Evolutionary conservation across 2,113 vertebrate genomes (phyloP), one percentile per base, ranked within the genome.

Genomic region (Cephalopholis sonnerati): DNA sequence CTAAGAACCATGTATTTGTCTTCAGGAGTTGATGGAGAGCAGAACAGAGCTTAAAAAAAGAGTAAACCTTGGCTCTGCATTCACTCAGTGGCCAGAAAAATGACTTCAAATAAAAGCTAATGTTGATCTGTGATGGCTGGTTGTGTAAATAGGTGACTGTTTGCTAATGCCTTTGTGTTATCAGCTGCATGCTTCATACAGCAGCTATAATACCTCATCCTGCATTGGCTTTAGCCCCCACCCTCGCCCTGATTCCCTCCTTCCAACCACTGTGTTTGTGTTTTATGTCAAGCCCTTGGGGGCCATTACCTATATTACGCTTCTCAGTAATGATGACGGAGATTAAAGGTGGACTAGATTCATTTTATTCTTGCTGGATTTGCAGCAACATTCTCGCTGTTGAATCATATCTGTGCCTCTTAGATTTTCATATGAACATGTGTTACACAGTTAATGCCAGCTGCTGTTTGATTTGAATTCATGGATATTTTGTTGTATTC

Each of bases 281-380:
- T 89, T 85, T 83, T 83, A 89, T 87, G 68, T 81, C 3, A 44
- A 77, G 80, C 83, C 84, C 84, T 79, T 50, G 51, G 77, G 91
- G 78, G 76, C 67, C 74, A 79, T 91, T 81, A 86, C 75, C 73
- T 90, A 77, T 90, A 92, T 91, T 88, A 89, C 69, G 85, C 83
- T 76, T 75, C 67, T 81, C 79, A 76, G 89, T 85, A 91, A 91
- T 90, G 79, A 93, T 88, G 71, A 81, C 71, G 71, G 70, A 86
- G 74, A 90, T 86, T 88, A 86, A 93, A 87, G 64, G 69, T 74
- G 71, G 65, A 81, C 48, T 65, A 27, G 36, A 66, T 36, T 57
- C 2, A 41, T 68, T 68, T 46, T 74, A 48, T 77, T 57, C 22
- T 25, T 75, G 27, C 17, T 74, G 15, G 61, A 29, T 70, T 71